phyloP scores from a whole-genome alignment of 1,140 invertebrate genomes.

The Drosophila sproati region DNA sequence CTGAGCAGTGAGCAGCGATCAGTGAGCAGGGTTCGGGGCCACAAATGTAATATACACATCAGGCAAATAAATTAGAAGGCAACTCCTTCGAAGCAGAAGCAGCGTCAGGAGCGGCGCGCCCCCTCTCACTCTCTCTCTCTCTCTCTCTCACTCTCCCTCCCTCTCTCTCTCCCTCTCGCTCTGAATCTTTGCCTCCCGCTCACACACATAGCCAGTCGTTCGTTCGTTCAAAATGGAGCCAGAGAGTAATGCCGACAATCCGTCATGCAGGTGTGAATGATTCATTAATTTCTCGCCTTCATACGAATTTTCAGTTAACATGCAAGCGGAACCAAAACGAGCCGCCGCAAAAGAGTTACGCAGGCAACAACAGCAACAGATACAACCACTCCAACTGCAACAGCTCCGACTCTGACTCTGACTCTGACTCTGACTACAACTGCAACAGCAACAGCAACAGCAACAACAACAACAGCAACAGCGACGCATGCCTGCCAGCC shows the following conservation, averaged over 20 bases:
- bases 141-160: not conserved
- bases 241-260: conserved; percentile 82
- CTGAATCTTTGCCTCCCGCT: not conserved
- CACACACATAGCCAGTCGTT: no score
- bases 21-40: conserved; percentile 16
- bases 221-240: conserved; percentile 49
- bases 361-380: conserved; percentile 38
- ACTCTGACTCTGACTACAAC: not conserved
- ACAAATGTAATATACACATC: conserved; percentile 83
- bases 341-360: conserved; percentile 77
- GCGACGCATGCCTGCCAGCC: conserved; percentile 62
- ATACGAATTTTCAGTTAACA: conserved; percentile 84
- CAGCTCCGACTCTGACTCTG: not conserved
- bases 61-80: conserved; percentile 84
- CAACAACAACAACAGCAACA: not conserved
- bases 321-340: conserved; percentile 81
- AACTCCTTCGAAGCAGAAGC: conserved; percentile 72
- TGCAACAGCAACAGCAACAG: conserved; percentile 1
- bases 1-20: no score
- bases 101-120: conserved; percentile 71
- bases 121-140: conserved; percentile 3
- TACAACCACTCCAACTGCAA: not conserved
- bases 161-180: not conserved
- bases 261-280: conserved; percentile 84
- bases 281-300: conserved; percentile 84